Conservation (phyloP, 2,797 vertebrate species). For the Poecilia picta region DNA sequence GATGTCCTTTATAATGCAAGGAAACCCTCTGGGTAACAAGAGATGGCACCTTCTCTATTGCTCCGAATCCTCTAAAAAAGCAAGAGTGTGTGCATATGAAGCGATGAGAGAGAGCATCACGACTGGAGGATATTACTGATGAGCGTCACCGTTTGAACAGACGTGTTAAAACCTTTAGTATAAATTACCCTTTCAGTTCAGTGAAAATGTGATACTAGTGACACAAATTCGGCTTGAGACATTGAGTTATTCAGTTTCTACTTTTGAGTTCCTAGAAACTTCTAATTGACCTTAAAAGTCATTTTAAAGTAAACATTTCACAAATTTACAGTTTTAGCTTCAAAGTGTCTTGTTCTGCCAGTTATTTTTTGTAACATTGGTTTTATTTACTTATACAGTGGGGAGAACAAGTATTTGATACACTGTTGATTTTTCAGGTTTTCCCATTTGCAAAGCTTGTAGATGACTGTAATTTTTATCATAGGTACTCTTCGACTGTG, state of each 20-base stretch:
- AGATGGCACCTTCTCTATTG: conserved; percentile 40
- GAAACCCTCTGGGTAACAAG: conserved; percentile 49
- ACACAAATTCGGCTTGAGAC: not conserved
- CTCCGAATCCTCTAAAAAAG: conserved; percentile 15
- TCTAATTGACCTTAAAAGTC: not conserved
- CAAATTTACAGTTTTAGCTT: not conserved
- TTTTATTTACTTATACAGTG: not conserved
- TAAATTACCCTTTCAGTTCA: not conserved
- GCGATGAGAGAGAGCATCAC: not conserved
- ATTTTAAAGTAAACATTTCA: not conserved
- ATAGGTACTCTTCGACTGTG: no score
- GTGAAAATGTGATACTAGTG: not conserved
- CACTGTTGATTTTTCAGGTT: no score
- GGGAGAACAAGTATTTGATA: no score
- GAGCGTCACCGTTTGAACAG: not conserved
- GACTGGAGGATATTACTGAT: not conserved
- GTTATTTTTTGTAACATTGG: not conserved
- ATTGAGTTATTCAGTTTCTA: not conserved
- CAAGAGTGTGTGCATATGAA: not conserved
- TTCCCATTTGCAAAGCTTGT: no score
- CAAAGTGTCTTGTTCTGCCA: not conserved
- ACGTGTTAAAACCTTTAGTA: not conserved
- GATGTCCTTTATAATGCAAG: conserved; percentile 55
- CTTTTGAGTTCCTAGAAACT: not conserved
- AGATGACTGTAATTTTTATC: no score